A percentile compares a stretch with the other conserved stretches of the same genome.
Conservation (phyloP, 2,113 vertebrate genomes). For the Hippocampus abdominalis region DNA sequence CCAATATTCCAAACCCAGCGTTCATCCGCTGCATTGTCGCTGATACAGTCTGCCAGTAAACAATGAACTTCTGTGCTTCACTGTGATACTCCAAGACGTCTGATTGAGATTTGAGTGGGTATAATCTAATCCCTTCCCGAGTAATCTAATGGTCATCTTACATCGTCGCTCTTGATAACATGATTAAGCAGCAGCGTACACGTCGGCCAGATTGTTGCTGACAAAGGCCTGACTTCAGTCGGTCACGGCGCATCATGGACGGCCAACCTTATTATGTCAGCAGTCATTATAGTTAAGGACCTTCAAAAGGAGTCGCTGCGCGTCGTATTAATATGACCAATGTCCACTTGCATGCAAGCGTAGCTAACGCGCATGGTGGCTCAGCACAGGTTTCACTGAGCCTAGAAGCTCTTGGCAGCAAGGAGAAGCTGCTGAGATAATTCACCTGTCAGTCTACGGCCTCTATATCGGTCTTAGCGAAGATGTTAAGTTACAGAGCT, state of each 20-base stretch:
- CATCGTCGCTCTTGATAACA: conserved; percentile 36
- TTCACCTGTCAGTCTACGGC: conserved; percentile 27
- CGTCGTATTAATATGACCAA: conserved; percentile 29
- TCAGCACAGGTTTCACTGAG: conserved; percentile 22
- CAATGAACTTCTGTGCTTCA: conserved; percentile 23
- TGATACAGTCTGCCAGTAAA: conserved; percentile 4
- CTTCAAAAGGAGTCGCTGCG: conserved; percentile 40
- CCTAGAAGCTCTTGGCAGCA: background rate
- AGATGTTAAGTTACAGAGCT: background rate
- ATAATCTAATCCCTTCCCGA: conserved; percentile 46
- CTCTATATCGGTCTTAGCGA: background rate
- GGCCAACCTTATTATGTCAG: conserved; percentile 64
- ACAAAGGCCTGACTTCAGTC: conserved; percentile 33
- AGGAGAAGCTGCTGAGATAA: conserved; percentile 22
- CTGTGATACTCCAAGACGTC: conserved; percentile 35
- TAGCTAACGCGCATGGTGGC: conserved; percentile 8
- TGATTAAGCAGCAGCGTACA: conserved; percentile 42
- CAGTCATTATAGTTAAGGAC: conserved; percentile 54
- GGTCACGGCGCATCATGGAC: conserved; percentile 43
- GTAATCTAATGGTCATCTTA: conserved; percentile 55
- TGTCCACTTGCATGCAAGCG: conserved; percentile 54
- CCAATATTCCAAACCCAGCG: conserved; percentile 1
- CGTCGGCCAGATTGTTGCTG: conserved; percentile 30
- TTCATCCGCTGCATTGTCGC: background rate
- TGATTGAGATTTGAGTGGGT: conserved; percentile 45